These are phyloP conservation scores for Tineola bisselliella DNA, from an alignment of 2,888 invertebrate genomes.

Conservation along the genomic window DNA sequence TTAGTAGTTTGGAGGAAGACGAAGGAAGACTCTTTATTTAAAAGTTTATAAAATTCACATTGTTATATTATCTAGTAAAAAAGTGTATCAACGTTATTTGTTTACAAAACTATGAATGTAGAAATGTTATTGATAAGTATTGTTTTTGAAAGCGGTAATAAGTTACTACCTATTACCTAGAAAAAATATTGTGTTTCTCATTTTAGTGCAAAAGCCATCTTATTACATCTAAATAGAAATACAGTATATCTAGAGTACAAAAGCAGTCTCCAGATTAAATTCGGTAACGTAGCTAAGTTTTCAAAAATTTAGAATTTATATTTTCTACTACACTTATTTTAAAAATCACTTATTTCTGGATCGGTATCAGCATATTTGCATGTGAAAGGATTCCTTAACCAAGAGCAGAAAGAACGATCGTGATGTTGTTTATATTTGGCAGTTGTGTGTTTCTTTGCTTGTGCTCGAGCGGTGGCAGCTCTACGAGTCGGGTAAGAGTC, in stretches of 20 bases:
- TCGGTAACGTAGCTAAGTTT: slow-evolving; percentile 63
- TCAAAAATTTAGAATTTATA: slow-evolving; percentile 8
- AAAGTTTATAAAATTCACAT: not conserved
- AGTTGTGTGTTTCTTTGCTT: slow-evolving; percentile 63
- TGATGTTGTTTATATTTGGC: slow-evolving; percentile 76
- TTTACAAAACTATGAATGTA: not conserved
- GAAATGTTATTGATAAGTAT: not conserved
- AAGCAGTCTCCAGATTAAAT: slow-evolving; percentile 70
- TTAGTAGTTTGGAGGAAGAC: slow-evolving; percentile 6
- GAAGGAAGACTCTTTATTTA: slow-evolving; percentile 12
- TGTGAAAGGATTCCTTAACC: slow-evolving; percentile 79
- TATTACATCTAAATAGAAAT: slow-evolving; percentile 30
- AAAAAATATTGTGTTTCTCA: slow-evolving; percentile 14
- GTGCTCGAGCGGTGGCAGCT: slow-evolving; percentile 58
- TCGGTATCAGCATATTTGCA: slow-evolving; percentile 80
- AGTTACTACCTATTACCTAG: not conserved
- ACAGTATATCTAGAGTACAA: slow-evolving; percentile 59
- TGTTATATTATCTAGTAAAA: not conserved
- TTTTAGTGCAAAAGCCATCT: slow-evolving; percentile 50
- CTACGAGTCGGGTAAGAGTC: slow-evolving; percentile 72
- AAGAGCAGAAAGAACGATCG: slow-evolving; percentile 78
- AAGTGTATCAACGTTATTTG: not conserved
- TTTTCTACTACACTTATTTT: slow-evolving; percentile 17
- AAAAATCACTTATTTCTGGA: slow-evolving; percentile 74
- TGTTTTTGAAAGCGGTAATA: not conserved